A percentile compares a stretch with the other conserved stretches of the same genome.
Evolutionary conservation across 2,888 invertebrate species (phyloP).

Genomic region (Acronicta aceris): DNA sequence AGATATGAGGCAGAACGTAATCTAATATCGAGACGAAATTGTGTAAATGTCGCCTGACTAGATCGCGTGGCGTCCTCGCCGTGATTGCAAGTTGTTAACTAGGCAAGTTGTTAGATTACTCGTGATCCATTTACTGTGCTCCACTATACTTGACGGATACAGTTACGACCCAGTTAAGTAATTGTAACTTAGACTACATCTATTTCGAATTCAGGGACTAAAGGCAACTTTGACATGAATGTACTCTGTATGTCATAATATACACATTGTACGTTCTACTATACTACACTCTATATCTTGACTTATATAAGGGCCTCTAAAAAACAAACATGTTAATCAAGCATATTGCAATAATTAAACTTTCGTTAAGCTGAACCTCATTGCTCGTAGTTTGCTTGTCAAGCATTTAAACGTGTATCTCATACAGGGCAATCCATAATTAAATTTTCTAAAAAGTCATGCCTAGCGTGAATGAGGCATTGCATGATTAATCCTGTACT

Average conservation of each 20-base stretch:
- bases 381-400: too few species aligned
- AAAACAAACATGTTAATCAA: too few species aligned
- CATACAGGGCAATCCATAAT: not conserved
- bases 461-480: conserved; percentile 12
- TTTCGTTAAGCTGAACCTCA: too few species aligned
- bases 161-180: conserved; percentile 57
- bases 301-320: not conserved
- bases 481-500: conserved; percentile 33
- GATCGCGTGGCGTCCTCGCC: conserved; percentile 56
- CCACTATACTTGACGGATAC: conserved; percentile 56
- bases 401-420: too few species aligned
- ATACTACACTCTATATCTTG: too few species aligned
- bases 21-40: conserved; percentile 39
- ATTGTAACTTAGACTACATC: conserved; percentile 52
- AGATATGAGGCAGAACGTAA: conserved; percentile 27
- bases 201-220: conserved; percentile 45
- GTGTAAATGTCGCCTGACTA: conserved; percentile 42
- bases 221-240: conserved; percentile 24
- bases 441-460: conserved; percentile 29
- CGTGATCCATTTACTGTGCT: conserved; percentile 57
- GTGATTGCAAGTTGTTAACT: conserved; percentile 64
- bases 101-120: conserved; percentile 59
- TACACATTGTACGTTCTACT: not conserved
- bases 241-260: not conserved
- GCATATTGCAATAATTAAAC: too few species aligned